Base-by-base conservation (phyloP, 2,888 invertebrate species). In the Psylliodes chrysocephalus region DNA sequence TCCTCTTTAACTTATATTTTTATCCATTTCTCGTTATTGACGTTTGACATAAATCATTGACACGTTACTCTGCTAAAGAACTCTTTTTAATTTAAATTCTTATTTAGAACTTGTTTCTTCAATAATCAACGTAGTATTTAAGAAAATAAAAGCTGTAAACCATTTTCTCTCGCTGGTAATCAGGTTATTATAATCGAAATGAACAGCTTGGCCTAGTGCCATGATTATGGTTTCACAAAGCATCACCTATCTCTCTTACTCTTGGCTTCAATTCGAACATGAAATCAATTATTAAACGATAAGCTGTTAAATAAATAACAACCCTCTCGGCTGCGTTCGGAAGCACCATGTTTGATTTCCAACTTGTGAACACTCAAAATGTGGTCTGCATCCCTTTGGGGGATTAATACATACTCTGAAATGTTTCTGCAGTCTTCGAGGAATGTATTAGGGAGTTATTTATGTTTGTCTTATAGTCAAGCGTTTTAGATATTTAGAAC, bases 281-380 rank as follows among this genome's bases (percentile, higher is more conserved):
- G 28, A 49, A 46, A 52, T 56, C 51, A 57, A 63, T 57, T 52
- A 63, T 63, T 63, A 52, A 63, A 15, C 46, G 51, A 33, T 17
- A 35, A 57, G 33, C 14, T 28, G 15, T 25, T 63, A 30, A 63
- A 56, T 63, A 63, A 63, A 63, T 63, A 57, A 57, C 52, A 44
- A 35, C 19, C 56, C 52, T 38, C 51, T 51, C 35, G 56, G 44
- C 38, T 22, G 30, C 44, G 35, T 46, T 35, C 18, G 22, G 46
- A 6, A 38, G 10, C 19, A 59, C 14, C 28, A 19, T 61, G 54
- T 61, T 61, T 61, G 61, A 47, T 54, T 54, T 54, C 30, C 28
- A 17, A 38, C 44, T 47, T 28, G 15, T 10, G 40, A 42, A 60
- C 30, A 7, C 14, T 28, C 18, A 38, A 19, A 18, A 30, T 56